These are phyloP conservation scores for Tiliacea aurago DNA, from an alignment of 2,888 invertebrate species.

Conservation along the genomic window DNA sequence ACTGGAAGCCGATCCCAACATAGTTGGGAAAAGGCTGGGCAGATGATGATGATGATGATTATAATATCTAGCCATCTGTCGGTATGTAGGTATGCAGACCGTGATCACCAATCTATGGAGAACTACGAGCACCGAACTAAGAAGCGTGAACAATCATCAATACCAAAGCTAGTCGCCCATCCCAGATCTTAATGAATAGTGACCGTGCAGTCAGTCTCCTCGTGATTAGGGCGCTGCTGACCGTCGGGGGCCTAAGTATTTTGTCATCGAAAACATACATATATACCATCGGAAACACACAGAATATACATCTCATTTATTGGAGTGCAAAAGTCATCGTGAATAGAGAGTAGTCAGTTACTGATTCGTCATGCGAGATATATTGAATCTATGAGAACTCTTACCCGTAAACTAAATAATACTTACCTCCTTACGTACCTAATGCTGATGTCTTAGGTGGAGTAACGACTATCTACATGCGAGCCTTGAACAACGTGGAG, in stretches of 20 bases:
- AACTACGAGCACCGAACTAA: neutral
- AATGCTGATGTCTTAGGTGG: constrained; percentile 82
- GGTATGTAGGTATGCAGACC: neutral
- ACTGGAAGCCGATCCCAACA: no score
- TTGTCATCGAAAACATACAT: neutral
- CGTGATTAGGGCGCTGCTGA: neutral
- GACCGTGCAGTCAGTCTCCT: neutral
- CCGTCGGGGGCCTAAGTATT: neutral
- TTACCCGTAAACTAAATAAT: neutral
- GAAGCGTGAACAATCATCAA: neutral
- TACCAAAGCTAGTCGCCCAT: no score
- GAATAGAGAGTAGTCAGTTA: no score
- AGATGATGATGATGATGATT: no score
- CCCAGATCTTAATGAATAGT: neutral
- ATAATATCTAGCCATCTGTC: neutral
- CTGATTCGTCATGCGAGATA: no score
- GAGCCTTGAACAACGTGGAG: constrained; percentile 92
- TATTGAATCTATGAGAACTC: neutral
- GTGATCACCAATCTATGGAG: neutral
- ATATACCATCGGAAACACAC: no score
- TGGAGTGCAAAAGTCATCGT: neutral
- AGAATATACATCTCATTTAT: neutral
- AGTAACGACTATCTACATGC: constrained; percentile 92
- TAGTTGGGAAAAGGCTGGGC: no score
- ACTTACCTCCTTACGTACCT: neutral